Base-by-base conservation (phyloP, 2,797 vertebrate genomes). In the Oreonectes daqikongensis region DNA sequence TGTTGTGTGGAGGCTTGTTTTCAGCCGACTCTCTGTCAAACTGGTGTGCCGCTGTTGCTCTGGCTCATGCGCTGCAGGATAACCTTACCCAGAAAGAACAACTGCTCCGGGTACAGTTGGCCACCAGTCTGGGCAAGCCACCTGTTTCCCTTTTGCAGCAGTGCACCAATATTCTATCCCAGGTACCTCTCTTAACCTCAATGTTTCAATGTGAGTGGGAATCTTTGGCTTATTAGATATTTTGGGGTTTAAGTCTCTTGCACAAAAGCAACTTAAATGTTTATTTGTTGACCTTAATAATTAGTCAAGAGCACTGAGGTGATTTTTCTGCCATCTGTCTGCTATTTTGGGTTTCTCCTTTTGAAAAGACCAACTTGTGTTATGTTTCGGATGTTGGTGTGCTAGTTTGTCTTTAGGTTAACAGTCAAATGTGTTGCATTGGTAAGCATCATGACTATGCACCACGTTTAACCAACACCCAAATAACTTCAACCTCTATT, bases 91-190 rank as follows among this genome's bases (percentile, higher is more conserved):
- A 99, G 90, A 99, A 99, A 81, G 97, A 99, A 73, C 97, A 99
- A 84, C 90, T 99, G 75, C 92, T 99, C 70, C 86, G 98, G 71
- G 98, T 99, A 9, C 98, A 99, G 72, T 94, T 99, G 0, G 98
- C 98, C 24, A 99, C 98, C 0, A 99, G 95, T 84, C 93, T 99
- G 1, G 97, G 98, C 61, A 98, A 99, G 84, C 98, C 97, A 0
- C 98, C 98, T 0, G 97, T 99, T 42, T 99, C 98, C 0, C 91
- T 99, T 85, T 92, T 99, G 82, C 98, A 99, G 83, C 98, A 99
- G 83, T 99, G 98, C 88, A 99, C 98, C 91, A 99, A 99, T 92
- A 99, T 99, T 88, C 94, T 99, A 26, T 97, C 98, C 0, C 98
- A 99, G 98, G 98, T 99, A 95, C 15, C 6, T 14, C 12, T 11